Evolutionary conservation across 37 sponge, comb jelly and placozoan genomes (phyloP).

Genomic region (Aphrocallistes beatrix): DNA sequence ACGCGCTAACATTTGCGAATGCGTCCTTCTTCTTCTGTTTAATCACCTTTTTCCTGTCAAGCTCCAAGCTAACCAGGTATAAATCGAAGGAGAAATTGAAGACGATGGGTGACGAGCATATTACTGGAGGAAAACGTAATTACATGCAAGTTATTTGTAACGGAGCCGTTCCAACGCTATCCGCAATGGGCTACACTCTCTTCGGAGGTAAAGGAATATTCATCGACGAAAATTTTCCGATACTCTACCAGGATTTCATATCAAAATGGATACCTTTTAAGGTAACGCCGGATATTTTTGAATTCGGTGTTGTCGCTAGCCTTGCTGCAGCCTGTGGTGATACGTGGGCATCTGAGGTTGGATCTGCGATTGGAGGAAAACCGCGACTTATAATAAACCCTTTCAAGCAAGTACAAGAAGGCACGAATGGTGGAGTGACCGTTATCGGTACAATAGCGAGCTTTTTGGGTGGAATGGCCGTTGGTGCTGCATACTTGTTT

Average conservation of each 20-base stretch:
- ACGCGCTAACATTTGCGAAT: slow-evolving; percentile 45
- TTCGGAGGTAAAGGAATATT: slow-evolving; percentile 33
- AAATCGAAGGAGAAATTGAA: slow-evolving; percentile 37
- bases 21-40: slow-evolving; percentile 47
- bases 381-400: slow-evolving; percentile 66
- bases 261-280: slow-evolving; percentile 4
- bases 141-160: slow-evolving; percentile 82
- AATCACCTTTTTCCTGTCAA: slow-evolving; percentile 62
- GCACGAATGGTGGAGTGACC: slow-evolving; percentile 85
- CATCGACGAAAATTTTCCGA: background rate
- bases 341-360: slow-evolving; percentile 94
- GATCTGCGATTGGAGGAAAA: slow-evolving; percentile 50
- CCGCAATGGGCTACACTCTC: slow-evolving; percentile 37
- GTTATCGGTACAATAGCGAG: slow-evolving; percentile 49
- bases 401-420: slow-evolving; percentile 46
- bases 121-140: slow-evolving; percentile 61
- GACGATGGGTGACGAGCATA: slow-evolving; percentile 37
- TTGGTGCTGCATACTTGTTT: slow-evolving; percentile 53
- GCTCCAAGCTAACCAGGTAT: slow-evolving; percentile 76
- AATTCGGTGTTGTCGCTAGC: slow-evolving; percentile 41
- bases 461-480: slow-evolving; percentile 45
- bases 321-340: slow-evolving; percentile 74
- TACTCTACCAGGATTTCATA: background rate
- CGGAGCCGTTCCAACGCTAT: slow-evolving; percentile 50
- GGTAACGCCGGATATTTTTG: slow-evolving; percentile 18